Base-by-base conservation (phyloP, 2,797 vertebrate genomes). In the Sebastes matsubarae region DNA sequence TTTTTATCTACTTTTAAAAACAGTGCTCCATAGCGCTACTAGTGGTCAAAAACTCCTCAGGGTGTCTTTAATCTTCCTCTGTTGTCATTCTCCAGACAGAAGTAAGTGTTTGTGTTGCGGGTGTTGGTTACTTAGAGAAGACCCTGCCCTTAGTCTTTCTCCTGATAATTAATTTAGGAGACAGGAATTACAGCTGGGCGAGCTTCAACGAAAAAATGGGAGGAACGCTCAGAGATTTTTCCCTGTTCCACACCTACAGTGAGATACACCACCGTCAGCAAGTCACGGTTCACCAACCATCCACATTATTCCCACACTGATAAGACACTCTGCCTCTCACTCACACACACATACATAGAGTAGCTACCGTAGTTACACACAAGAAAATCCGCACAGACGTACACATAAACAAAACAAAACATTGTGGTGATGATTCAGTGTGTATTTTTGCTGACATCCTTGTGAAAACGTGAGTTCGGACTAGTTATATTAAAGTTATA, bases 231-330 rank as follows among this genome's bases (percentile, higher is more conserved):
- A 29, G 29, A 42, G 29, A 34, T 52, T 0, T 64, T 55, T 63
- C 29, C 66, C 60, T 75, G 72, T 14, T 42, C 67, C 75, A 72
- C 85, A 82, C 86, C 84, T 82, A 63, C 60, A 66, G 65, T 27
- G 8, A 55, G 75, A 88, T 68, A 83, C 52, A 38, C 36, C 2
- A 6, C 58, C 55, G 79, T 88, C 82, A 87, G 78, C 85, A 79
- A 63, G 64, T 74, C 18, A 30, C 16, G 18, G 34, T 63, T 73
- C 64, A 75, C 67, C 22, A 24, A 14, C n/a, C 57, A 79, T 69
- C 67, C 74, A 72, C 8, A 83, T 36, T 32, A 63, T 92, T 93
- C 90, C 86, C 90, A 93, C 82, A 63, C 85, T 87, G 88, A 88
- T 88, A 88, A 82, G 6, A 84, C 72, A 64, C 8, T 27, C 12